Evolutionary conservation across 1,140 invertebrate species (phyloP).

Genomic region (Charaxes varanes): DNA sequence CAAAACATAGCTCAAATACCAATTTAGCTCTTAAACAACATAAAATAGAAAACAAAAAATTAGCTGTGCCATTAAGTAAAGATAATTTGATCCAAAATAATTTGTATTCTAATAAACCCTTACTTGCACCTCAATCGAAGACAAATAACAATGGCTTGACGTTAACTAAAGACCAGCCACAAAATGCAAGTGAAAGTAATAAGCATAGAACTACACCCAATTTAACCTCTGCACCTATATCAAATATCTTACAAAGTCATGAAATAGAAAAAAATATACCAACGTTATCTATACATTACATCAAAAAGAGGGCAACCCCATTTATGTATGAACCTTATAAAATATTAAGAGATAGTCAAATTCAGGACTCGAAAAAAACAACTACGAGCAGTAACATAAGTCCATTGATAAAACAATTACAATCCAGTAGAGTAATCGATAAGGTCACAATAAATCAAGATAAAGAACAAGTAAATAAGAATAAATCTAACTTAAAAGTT

Average conservation of each 20-base stretch:
- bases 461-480: slow-evolving; percentile 39
- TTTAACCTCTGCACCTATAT: too few relatives aligned
- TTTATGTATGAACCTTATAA: slow-evolving; percentile 69
- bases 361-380: slow-evolving; percentile 57
- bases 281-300: slow-evolving; percentile 2
- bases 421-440: slow-evolving; percentile 52
- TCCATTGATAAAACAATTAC: slow-evolving; percentile 62
- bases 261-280: slow-evolving; percentile 30
- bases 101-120: not conserved
- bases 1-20: slow-evolving; percentile 13
- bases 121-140: not conserved
- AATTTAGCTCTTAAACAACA: too few relatives aligned
- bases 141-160: not conserved
- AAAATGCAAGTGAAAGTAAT: not conserved
- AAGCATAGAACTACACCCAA: too few relatives aligned
- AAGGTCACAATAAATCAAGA: slow-evolving; percentile 40
- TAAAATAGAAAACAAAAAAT: too few relatives aligned
- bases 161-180: slow-evolving; percentile 14
- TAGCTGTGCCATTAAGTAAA: too few relatives aligned
- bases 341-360: slow-evolving; percentile 59
- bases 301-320: slow-evolving; percentile 51
- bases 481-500: slow-evolving; percentile 32
- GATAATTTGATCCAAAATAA: slow-evolving; percentile 15
- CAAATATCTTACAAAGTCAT: slow-evolving; percentile 1
- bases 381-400: slow-evolving; percentile 55